Percentiles rank a stretch among this genome's conserved stretches.
Conservation (phyloP, 2,797 vertebrate species). For the Bovichtus diacanthus region DNA sequence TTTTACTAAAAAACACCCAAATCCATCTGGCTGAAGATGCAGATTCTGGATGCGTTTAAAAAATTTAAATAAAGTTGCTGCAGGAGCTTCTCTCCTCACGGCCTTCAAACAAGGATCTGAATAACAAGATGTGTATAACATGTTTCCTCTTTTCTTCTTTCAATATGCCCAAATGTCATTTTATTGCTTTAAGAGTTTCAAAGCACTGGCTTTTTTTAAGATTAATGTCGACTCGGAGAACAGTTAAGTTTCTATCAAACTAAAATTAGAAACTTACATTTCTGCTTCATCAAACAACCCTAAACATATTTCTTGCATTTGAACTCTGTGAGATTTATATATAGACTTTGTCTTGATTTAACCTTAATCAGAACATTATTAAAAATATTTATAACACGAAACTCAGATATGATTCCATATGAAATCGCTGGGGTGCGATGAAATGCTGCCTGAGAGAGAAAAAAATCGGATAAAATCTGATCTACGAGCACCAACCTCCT, state of each 20-base stretch:
- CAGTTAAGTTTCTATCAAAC: no score
- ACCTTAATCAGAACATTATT: not conserved
- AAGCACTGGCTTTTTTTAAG: not conserved
- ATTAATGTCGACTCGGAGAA: not conserved
- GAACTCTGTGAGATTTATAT: no score
- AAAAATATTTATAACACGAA: no score
- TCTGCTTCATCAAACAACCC: not conserved
- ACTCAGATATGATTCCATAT: no score
- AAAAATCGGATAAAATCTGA: not conserved
- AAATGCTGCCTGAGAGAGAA: not conserved
- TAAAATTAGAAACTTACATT: not conserved
- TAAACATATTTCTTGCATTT: not conserved
- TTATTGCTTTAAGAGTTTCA: not conserved
- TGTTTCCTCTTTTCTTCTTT: not conserved
- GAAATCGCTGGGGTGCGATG: not conserved
- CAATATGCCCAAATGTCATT: not conserved
- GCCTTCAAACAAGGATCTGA: not conserved
- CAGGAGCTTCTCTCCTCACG: not conserved
- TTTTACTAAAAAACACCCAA: not conserved
- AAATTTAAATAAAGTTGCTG: no score
- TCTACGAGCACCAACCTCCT: constrained; percentile 79
- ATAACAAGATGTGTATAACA: not conserved
- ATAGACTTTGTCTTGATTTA: not conserved
- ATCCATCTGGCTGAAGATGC: not conserved
- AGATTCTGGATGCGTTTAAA: no score